These are phyloP conservation scores for Florisuga fusca DNA, from an alignment of 2,797 vertebrate species.

Conservation along the genomic window DNA sequence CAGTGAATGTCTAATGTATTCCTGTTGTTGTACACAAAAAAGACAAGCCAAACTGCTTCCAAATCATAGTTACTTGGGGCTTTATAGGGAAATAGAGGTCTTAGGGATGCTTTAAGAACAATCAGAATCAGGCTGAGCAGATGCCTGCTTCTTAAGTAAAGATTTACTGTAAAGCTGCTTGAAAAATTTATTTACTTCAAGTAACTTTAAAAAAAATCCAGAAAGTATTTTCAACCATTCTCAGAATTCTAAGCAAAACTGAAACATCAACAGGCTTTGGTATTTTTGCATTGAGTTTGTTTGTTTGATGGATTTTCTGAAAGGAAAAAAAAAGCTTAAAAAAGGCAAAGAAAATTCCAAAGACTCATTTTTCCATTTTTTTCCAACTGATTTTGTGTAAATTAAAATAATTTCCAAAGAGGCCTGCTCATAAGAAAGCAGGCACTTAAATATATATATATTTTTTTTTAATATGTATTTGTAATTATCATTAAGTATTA, in stretches of 20 bases:
- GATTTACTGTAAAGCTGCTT: not conserved
- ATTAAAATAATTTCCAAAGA: conserved; percentile 4
- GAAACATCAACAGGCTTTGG: not conserved
- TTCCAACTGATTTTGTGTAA: conserved; percentile 16
- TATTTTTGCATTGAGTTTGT: too few species aligned
- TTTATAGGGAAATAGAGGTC: not conserved
- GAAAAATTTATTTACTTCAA: conserved; percentile 8
- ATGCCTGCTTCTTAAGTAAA: not conserved
- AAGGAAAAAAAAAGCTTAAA: not conserved
- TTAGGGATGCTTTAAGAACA: not conserved
- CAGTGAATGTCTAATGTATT: not conserved
- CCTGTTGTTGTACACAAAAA: not conserved
- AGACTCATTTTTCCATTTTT: not conserved
- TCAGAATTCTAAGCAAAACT: not conserved
- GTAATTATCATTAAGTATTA: conserved; percentile 30
- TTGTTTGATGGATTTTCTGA: too few species aligned
- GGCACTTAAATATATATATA: not conserved
- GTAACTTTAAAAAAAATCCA: not conserved
- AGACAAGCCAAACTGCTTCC: not conserved
- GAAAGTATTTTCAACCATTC: not conserved
- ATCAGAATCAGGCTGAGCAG: not conserved
- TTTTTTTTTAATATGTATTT: not conserved
- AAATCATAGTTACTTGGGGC: not conserved
- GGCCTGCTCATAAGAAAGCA: not conserved
- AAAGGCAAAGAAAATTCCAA: not conserved